These are phyloP conservation scores for Aphyosemion australe DNA, from an alignment of 2,113 vertebrate genomes.

Conservation along the genomic window DNA sequence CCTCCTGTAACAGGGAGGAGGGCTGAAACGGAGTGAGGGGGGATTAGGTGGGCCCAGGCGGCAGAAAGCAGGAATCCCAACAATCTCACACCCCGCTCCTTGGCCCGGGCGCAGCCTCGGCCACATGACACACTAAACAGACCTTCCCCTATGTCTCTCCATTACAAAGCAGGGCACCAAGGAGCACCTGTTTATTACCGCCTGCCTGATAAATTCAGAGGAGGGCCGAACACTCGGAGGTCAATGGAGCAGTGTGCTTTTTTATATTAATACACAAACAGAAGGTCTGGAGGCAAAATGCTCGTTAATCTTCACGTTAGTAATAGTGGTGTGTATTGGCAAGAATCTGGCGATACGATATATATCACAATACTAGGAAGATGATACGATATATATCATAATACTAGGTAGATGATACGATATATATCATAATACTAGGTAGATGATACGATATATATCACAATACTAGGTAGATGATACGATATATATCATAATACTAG, in stretches of 20 bases:
- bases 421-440: too few species aligned
- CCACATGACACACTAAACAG: constrained; percentile 71
- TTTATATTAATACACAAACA: constrained; percentile 4
- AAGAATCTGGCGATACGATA: too few species aligned
- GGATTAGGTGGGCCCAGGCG: constrained; percentile 74
- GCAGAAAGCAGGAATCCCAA: constrained; percentile 77
- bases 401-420: too few species aligned
- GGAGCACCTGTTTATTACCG: constrained; percentile 71
- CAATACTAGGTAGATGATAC: too few species aligned
- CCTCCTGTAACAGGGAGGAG: constrained; percentile 66
- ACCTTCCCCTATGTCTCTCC: constrained; percentile 38
- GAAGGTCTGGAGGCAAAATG: too few species aligned
- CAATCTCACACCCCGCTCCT: constrained; percentile 76
- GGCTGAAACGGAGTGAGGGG: constrained; percentile 53
- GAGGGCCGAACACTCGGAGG: constrained; percentile 39
- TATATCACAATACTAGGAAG: too few species aligned
- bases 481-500: too few species aligned
- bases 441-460: too few species aligned
- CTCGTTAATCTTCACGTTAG: too few species aligned
- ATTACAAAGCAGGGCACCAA: constrained; percentile 38
- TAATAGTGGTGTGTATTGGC: too few species aligned
- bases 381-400: too few species aligned
- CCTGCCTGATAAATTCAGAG: constrained; percentile 52
- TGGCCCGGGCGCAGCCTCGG: constrained; percentile 60
- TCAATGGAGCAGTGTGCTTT: neutral